Percentiles rank a stretch among this genome's conserved stretches.
Conservation (phyloP, 2,797 vertebrate species). For the Girardinus metallicus region DNA sequence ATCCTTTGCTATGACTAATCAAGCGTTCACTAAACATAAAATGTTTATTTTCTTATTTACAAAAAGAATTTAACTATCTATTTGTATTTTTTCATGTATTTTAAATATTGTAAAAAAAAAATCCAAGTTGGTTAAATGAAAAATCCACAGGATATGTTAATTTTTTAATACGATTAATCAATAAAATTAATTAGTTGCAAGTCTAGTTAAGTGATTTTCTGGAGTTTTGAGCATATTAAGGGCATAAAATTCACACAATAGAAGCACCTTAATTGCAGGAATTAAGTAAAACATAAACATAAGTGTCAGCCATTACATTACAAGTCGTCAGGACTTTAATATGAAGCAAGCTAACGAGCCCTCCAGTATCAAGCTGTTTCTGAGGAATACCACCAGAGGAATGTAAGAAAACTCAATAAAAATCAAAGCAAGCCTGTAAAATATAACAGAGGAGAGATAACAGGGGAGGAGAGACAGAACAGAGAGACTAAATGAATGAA, state of each 20-base stretch:
- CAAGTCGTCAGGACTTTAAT: constrained; percentile 19
- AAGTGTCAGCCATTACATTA: constrained; percentile 10
- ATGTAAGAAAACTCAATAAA: constrained; percentile 8
- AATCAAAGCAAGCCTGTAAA: constrained; percentile 22
- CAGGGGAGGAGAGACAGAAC: constrained; percentile 25
- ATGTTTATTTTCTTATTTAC: too few species aligned
- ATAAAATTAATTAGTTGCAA: too few species aligned
- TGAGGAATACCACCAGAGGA: constrained; percentile 23
- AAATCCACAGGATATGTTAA: too few species aligned
- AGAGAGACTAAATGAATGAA: constrained; percentile 36
- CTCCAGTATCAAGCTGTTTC: constrained; percentile 21
- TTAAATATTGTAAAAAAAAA: too few species aligned
- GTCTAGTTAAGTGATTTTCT: too few species aligned
- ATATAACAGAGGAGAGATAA: constrained; percentile 1
- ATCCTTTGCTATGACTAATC: too few species aligned
- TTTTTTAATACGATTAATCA: too few species aligned
- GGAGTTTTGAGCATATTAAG: not conserved
- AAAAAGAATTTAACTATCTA: too few species aligned
- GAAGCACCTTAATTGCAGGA: constrained; percentile 3
- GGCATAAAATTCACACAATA: not conserved
- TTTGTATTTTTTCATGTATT: too few species aligned
- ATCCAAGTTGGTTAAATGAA: too few species aligned
- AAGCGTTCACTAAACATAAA: too few species aligned
- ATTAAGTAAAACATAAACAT: not conserved
- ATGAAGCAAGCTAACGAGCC: constrained; percentile 34